These are phyloP conservation scores for Pterocles burchelli DNA, from an alignment of 2,113 vertebrate genomes.

Conservation along the genomic window DNA sequence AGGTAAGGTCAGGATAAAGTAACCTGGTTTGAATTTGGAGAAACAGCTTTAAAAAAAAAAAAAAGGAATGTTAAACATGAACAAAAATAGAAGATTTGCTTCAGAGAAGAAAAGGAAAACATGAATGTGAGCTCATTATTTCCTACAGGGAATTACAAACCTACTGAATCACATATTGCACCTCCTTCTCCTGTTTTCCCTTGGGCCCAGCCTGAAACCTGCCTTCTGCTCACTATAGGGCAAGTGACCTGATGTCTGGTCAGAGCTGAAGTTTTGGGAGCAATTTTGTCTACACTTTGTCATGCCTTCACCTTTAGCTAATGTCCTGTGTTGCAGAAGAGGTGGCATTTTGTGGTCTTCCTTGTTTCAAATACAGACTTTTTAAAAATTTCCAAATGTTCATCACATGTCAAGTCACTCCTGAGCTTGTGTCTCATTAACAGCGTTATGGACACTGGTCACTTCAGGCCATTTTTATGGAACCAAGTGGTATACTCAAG, in stretches of 20 bases:
- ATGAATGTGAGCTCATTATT: not conserved
- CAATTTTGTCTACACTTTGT: not conserved
- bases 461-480: not conserved
- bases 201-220: not conserved
- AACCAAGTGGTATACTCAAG: not conserved
- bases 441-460: not conserved
- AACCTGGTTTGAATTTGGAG: not conserved
- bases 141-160: not conserved
- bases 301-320: not conserved
- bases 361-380: not conserved
- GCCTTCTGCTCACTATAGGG: not conserved
- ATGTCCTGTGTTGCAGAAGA: not conserved
- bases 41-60: not conserved
- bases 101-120: not conserved
- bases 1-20: not conserved
- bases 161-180: not conserved
- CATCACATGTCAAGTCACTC: not conserved
- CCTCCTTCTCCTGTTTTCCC: not conserved
- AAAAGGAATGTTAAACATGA: not conserved
- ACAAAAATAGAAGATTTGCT: not conserved
- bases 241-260: not conserved
- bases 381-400: not conserved
- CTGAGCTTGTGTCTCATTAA: not conserved
- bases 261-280: not conserved
- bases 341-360: conserved; percentile 31